A percentile compares a stretch with the other conserved stretches of the same genome.
Evolutionary conservation across 2,797 vertebrate genomes (phyloP).

Genomic region (Anas bahamensis): DNA sequence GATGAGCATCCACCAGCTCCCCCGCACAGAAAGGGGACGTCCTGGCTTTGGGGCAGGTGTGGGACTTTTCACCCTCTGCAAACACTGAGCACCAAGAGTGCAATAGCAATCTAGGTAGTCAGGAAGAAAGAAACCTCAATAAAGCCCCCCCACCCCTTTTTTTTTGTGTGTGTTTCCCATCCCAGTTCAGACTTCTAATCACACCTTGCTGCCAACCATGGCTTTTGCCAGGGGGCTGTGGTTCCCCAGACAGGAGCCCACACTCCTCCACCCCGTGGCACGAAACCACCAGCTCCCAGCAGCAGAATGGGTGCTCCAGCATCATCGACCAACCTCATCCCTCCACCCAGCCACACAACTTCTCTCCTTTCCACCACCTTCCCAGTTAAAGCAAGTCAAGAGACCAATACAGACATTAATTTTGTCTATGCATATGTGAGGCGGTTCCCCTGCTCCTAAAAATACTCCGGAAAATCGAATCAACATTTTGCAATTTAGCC

Average conservation of each 20-base stretch:
- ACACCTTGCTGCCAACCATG: not conserved
- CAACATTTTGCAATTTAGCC: conserved; percentile 39
- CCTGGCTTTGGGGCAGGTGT: not conserved
- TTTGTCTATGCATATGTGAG: not conserved
- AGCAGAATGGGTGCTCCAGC: not conserved
- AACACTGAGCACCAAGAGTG: not conserved
- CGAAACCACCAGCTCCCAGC: not conserved
- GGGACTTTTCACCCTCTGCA: not conserved
- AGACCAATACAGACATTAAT: not conserved
- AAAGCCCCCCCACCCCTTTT: accelerated
- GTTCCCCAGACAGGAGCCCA: too few species aligned
- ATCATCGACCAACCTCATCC: not conserved
- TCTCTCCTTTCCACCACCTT: not conserved
- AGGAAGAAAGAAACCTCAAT: not conserved
- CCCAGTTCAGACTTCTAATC: not conserved
- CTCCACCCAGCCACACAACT: not conserved
- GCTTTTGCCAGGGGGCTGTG: not conserved
- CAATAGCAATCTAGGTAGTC: not conserved
- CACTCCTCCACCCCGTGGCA: not conserved
- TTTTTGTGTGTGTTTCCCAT: not conserved
- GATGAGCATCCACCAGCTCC: too few species aligned
- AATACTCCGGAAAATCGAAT: conserved; percentile 48
- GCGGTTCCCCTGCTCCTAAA: conserved; percentile 9
- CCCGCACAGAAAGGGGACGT: too few species aligned
- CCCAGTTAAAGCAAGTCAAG: not conserved